A percentile compares a stretch with the other conserved stretches of the same genome.
phyloP scores from a whole-genome alignment of 2,113 vertebrate species.

The Peromyscus californicus region DNA sequence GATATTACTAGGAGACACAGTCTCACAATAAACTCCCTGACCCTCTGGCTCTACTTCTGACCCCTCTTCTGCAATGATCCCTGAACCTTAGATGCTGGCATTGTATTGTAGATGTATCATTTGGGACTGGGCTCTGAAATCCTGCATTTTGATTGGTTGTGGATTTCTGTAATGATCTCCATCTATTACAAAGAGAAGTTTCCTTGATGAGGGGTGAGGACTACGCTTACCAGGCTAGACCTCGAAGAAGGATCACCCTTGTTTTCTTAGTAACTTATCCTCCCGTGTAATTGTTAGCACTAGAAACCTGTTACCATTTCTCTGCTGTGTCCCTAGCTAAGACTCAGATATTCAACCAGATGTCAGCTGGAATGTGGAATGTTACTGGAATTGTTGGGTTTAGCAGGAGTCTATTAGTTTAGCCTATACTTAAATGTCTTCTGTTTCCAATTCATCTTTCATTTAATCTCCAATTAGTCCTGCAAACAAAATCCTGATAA shows the following conservation, averaged over 20 bases:
- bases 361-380: not conserved
- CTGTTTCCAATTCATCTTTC: conserved; percentile 23
- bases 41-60: not conserved
- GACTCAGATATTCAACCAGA: not conserved
- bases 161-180: not conserved
- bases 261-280: not conserved
- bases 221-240: not conserved
- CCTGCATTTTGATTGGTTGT: not conserved
- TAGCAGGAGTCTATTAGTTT: not conserved
- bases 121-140: not conserved
- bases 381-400: conserved; percentile 9
- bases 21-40: not conserved
- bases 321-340: rapidly evolving
- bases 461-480: not conserved
- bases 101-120: not conserved
- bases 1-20: no score
- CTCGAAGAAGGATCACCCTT: not conserved
- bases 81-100: not conserved
- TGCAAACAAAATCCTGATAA: conserved; percentile 37
- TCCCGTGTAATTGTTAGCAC: not conserved
- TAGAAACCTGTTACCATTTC: not conserved
- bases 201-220: not conserved
- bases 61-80: not conserved
- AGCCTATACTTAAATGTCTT: not conserved
- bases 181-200: not conserved